Evolutionary conservation across 2,797 vertebrate genomes (phyloP), one percentile per base, ranked within the genome.

Genomic region (Melanotaenia trifasciata): DNA sequence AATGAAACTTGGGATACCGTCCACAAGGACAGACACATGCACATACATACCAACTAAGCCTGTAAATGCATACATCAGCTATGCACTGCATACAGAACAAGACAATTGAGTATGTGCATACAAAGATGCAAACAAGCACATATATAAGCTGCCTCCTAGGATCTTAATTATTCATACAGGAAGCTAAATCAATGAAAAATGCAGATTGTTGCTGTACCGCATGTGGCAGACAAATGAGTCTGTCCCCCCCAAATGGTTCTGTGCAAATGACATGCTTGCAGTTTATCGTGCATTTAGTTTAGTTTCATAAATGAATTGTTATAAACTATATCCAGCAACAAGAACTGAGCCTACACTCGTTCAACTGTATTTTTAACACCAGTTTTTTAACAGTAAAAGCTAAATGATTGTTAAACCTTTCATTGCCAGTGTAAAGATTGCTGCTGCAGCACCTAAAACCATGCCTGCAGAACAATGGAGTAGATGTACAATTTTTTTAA

Each of bases 151-250:
- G 54, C 67, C 61, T 84, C 58, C 40, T 18, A 64, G 76, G 56
- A 35, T 81, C 68, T 93, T 87, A 89, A 92, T 94, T 91, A 93
- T 94, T 94, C 81, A 94, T 89, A 82, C 78, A 83, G 83, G 81
- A 77, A 85, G 80, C 81, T 64, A 87, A 89, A 84, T 87, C 90
- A 90, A 94, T 94, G 72, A 89, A 92, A 94, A 90, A 92, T 92
- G 90, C 85, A 90, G 81, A 88, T 82, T 78, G 77, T 76, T 78
- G 64, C 77, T 85, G 65, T 76, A 74, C 64, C 60, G 70, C 72
- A 86, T 67, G 78, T 38, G 63, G 76, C 72, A 83, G 76, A 84
- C 77, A 87, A 86, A 92, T 81, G 70, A 72, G 53, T 87, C 70
- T 22, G 77, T 80, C 80, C 72, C 77, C 71, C 84, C 76, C 40